Conservation (phyloP, 2,888 invertebrate genomes). For the Andricus quercusramuli region DNA sequence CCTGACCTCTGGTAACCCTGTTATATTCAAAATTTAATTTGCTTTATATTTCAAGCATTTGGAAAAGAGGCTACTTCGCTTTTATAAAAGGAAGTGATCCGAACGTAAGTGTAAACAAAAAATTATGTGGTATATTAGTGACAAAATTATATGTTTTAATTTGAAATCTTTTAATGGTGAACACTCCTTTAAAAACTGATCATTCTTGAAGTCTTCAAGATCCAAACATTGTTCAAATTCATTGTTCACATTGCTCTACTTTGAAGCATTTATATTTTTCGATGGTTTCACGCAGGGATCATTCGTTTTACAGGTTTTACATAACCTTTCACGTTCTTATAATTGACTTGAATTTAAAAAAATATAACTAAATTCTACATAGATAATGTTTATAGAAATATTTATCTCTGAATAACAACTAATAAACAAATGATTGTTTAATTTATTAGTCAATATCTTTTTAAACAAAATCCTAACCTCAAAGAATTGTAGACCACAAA, state of each 20-base stretch:
- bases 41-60: no score
- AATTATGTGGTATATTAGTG: no score
- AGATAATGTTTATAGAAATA: background rate
- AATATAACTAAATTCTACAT: background rate
- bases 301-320: background rate
- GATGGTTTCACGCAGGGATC: background rate
- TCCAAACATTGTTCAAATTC: no score
- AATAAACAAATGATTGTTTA: background rate
- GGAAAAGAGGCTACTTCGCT: background rate
- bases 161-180: no score
- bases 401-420: background rate
- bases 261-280: no score
- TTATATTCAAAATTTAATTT: no score
- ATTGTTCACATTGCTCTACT: no score
- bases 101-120: no score
- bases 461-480: constrained; percentile 11
- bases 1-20: no score
- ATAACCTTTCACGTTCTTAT: background rate
- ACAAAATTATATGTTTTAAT: no score
- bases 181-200: no score
- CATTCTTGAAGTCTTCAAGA: no score
- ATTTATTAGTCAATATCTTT: background rate
- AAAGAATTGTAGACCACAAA: background rate
- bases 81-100: background rate
- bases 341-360: background rate